Base-by-base conservation (phyloP, 2,888 invertebrate species). In the Parnassius smintheus region DNA sequence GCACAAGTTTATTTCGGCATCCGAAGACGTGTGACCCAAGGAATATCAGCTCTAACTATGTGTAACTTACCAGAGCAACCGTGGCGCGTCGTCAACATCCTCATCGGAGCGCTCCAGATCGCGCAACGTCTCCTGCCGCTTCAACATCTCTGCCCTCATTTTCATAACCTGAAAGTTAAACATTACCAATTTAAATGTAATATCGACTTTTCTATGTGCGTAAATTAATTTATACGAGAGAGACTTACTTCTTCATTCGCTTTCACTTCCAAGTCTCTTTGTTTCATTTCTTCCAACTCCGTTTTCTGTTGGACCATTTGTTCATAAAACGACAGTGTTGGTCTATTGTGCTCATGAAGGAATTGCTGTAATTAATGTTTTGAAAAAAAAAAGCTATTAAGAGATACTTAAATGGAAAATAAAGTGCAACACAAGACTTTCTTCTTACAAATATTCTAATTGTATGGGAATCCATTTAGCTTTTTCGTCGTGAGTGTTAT, bases 281-380 rank as follows among this genome's bases (percentile, higher is more conserved):
- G 83, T 71, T 94, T 93, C 61, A 93, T 88, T 71, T 94, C 93
- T 71, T 95, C 94, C 69, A 93, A 92, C 76, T 95, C 94, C 70
- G 94, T 93, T 66, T 95, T 94, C 59, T 95, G 93, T 57, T 93
- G 93, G 10, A 97, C 82, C 98, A 98, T 98, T 88, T 98, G 96
- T 66, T 98, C 98, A 74, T 98, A 97, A 82, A 96, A 97, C 9
- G 98, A 98, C 64, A 95, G 93, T 0, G 94, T 94, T 0, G 97
- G 96, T 78, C 95, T 96, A 79, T 97, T 97, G 83, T 97, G 94
- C 25, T 94, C 89, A 67, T 96, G 94, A 0, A 98, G 92, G 79
- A 96, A 98, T 77, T 94, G 94, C 93, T 94, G 85, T n/a, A 13
- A 48, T n/a, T 18, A 13, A 8, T 48, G 25, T 25, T 25, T 25